Percentiles rank a stretch among this genome's conserved stretches.
Conservation (phyloP, 2,888 invertebrate genomes). For the Anodontia alba region DNA sequence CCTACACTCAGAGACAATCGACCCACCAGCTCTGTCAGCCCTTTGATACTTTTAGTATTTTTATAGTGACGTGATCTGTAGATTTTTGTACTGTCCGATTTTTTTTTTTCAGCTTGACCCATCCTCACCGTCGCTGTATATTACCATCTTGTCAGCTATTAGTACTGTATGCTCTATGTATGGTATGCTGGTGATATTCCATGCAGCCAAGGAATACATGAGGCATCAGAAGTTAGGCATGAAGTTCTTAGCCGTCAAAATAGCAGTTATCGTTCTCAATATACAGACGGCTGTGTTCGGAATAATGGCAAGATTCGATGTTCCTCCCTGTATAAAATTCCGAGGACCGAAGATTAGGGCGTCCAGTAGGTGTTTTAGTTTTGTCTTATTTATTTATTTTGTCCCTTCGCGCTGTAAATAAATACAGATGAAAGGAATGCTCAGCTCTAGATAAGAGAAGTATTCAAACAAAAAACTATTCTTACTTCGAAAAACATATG, state of each 20-base stretch:
- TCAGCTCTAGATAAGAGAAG: no score
- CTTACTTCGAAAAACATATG: no score
- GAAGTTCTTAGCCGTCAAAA: conserved; percentile 57
- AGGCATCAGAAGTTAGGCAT: conserved; percentile 39
- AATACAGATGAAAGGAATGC: no score
- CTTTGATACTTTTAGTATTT: no score
- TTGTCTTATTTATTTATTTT: no score
- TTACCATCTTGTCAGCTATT: conserved; percentile 44
- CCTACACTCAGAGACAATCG: no score
- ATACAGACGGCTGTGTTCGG: conserved; percentile 56
- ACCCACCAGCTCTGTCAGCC: no score
- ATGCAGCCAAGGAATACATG: conserved; percentile 42
- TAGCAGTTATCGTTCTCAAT: conserved; percentile 49
- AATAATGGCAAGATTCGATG: conserved; percentile 43
- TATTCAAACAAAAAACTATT: no score
- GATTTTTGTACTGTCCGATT: no score
- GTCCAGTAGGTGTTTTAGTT: conserved; percentile 50
- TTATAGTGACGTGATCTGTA: no score
- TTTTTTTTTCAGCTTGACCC: conserved; percentile 26
- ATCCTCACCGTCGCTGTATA: conserved; percentile 40
- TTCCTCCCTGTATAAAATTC: conserved; percentile 49
- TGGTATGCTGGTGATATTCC: conserved; percentile 55
- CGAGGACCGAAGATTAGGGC: conserved; percentile 55
- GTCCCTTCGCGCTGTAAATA: no score
- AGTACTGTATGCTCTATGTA: conserved; percentile 61